A percentile compares a stretch with the other conserved stretches of the same genome.
These are phyloP conservation scores for Thamnaconus septentrionalis DNA, from an alignment of 2,113 vertebrate genomes.

Conservation along the genomic window DNA sequence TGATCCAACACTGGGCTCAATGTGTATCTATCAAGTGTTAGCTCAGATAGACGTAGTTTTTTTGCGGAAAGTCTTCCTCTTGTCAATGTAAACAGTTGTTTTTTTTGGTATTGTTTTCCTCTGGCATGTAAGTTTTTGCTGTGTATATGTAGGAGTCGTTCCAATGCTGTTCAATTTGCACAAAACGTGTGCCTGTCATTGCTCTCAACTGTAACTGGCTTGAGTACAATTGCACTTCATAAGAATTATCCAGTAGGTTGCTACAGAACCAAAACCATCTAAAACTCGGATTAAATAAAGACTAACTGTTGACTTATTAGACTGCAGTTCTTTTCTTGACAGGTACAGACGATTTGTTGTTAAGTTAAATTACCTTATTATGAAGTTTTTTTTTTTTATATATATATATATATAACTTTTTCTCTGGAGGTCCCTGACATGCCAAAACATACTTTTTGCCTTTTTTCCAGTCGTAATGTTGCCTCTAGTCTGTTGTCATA, in stretches of 20 bases:
- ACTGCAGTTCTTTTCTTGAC: slow-evolving; percentile 27
- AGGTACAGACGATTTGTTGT: background rate
- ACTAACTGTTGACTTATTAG: slow-evolving; percentile 64
- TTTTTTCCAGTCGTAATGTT: too few relatives aligned
- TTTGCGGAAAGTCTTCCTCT: slow-evolving; percentile 55
- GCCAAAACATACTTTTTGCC: too few relatives aligned
- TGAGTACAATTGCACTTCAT: slow-evolving; percentile 73
- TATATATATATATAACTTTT: too few relatives aligned
- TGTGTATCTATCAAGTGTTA: slow-evolving; percentile 44
- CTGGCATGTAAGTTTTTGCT: slow-evolving; percentile 68
- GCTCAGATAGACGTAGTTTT: slow-evolving; percentile 22
- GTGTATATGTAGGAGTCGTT: slow-evolving; percentile 64
- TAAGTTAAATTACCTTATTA: background rate
- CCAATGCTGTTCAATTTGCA: slow-evolving; percentile 67
- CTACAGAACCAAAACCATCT: slow-evolving; percentile 68
- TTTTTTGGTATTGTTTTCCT: slow-evolving; percentile 61
- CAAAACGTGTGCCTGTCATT: slow-evolving; percentile 71
- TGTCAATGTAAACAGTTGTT: slow-evolving; percentile 47
- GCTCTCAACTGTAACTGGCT: slow-evolving; percentile 70
- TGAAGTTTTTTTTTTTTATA: background rate
- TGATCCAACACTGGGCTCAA: slow-evolving; percentile 27
- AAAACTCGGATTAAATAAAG: slow-evolving; percentile 63
- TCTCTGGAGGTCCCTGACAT: too few relatives aligned
- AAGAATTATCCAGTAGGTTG: slow-evolving; percentile 62
- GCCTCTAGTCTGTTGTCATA: too few relatives aligned